Conservation (phyloP, 1,140 invertebrate genomes). For the Geopemphigus sp. region DNA sequence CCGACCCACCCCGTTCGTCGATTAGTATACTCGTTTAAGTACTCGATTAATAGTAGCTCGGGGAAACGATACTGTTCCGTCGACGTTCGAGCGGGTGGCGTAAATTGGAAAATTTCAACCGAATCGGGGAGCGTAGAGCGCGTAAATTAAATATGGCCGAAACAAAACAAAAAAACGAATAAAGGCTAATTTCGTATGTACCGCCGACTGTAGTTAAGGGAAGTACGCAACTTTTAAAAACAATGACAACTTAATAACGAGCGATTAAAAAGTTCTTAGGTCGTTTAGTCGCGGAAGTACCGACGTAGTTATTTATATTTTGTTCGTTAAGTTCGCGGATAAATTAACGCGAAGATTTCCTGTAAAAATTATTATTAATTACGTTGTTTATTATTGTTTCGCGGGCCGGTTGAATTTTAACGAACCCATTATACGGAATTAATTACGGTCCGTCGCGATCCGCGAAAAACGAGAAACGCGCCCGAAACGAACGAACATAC, state of each 20-base stretch:
- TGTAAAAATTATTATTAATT: slow-evolving; percentile 32
- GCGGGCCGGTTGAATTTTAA: not conserved
- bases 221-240: slow-evolving; percentile 15
- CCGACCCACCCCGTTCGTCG: no score
- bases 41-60: no score
- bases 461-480: not conserved
- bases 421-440: not conserved
- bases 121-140: not conserved
- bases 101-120: not conserved
- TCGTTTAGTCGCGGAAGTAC: not conserved
- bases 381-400: not conserved
- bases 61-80: not conserved
- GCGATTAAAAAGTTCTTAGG: slow-evolving; percentile 18
- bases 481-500: no score
- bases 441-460: not conserved
- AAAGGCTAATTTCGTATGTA: not conserved
- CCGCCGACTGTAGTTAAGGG: not conserved
- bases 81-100: no score
- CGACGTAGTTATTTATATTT: slow-evolving; percentile 1
- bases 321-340: not conserved
- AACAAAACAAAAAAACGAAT: not conserved
- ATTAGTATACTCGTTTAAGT: no score
- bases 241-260: slow-evolving; percentile 27
- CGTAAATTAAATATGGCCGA: slow-evolving; percentile 11
- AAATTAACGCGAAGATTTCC: slow-evolving; percentile 33